Percentiles rank a stretch among this genome's conserved stretches.
Conservation (phyloP, 2,797 vertebrate species). For the Poecilia wingei region DNA sequence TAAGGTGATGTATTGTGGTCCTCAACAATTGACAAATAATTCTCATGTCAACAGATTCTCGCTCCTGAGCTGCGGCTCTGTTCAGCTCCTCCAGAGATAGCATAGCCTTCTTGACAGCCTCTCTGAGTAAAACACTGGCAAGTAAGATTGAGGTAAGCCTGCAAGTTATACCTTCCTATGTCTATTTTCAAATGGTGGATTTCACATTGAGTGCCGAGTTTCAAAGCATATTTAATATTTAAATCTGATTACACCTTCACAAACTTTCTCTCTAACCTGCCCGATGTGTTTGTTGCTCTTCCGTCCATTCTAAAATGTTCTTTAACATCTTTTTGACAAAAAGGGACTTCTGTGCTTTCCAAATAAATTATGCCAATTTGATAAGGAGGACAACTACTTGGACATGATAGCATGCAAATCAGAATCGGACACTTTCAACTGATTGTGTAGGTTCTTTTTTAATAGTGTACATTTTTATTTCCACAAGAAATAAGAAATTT, state of each 20-base stretch:
- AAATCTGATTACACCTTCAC: neutral
- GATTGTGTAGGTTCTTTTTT: slow-evolving; percentile 50
- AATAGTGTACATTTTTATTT: slow-evolving; percentile 55
- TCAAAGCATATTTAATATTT: neutral
- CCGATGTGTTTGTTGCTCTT: neutral
- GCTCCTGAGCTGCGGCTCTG: neutral
- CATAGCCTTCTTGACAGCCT: neutral
- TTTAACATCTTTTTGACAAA: slow-evolving; percentile 58
- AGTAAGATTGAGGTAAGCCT: neutral
- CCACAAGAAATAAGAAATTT: slow-evolving; percentile 37
- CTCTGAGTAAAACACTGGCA: neutral
- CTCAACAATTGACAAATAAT: neutral
- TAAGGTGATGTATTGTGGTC: neutral
- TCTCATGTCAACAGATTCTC: neutral
- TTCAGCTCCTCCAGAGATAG: neutral
- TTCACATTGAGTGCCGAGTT: neutral
- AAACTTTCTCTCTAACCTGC: neutral
- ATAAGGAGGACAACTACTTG: slow-evolving; percentile 71
- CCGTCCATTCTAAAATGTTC: neutral
- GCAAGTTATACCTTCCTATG: neutral
- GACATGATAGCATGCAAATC: slow-evolving; percentile 65
- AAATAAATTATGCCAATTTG: slow-evolving; percentile 75
- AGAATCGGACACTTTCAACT: slow-evolving; percentile 54
- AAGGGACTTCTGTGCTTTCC: slow-evolving; percentile 67
- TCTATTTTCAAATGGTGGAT: neutral